Conservation (phyloP, 2,797 vertebrate species). For the Crocodylus rhombifer region DNA sequence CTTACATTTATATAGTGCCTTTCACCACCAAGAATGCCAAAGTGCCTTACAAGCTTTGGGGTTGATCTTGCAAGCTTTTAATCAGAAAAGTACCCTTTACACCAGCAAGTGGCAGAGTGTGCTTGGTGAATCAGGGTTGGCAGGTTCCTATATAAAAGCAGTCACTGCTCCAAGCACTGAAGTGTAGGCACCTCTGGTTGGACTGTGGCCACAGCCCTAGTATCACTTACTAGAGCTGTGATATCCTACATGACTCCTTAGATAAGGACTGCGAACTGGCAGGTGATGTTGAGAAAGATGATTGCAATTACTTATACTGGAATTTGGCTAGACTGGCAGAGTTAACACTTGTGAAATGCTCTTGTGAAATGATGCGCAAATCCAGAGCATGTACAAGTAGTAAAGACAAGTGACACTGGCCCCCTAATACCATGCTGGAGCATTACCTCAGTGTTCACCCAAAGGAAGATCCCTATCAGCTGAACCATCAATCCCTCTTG, state of each 20-base stretch:
- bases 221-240: constrained; percentile 22
- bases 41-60: background rate
- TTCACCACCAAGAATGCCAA: background rate
- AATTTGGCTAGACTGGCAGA: background rate
- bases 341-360: background rate
- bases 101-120: background rate
- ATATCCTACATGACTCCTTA: background rate
- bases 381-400: background rate
- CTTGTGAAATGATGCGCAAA: background rate
- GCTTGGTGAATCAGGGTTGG: constrained; percentile 3
- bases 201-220: background rate
- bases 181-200: constrained; percentile 17
- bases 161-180: background rate
- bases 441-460: background rate
- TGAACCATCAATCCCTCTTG: background rate
- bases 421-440: background rate
- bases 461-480: background rate
- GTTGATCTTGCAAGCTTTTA: constrained; percentile 7
- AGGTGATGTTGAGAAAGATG: background rate
- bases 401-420: background rate
- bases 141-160: background rate
- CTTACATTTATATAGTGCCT: background rate
- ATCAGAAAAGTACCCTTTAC: background rate
- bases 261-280: background rate
- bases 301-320: background rate